Evolutionary conservation across 2,888 invertebrate species (phyloP), one percentile per base, ranked within the genome.

Genomic region (Horisme vitalbata): DNA sequence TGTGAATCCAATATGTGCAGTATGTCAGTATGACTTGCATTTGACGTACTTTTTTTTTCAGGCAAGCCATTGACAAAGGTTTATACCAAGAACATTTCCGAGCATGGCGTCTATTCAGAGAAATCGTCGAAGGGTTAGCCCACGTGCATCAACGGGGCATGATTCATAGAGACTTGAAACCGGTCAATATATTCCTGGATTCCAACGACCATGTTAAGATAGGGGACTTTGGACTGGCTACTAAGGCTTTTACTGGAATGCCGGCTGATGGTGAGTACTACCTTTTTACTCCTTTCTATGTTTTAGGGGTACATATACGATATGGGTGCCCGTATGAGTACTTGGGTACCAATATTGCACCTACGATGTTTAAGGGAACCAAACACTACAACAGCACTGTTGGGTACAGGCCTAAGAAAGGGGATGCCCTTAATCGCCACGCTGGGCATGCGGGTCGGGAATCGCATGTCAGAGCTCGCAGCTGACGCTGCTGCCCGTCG

Each of bases 161-260:
- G 91, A 96, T 96, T 41, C 96, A 97, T 73, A 87, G 96, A 35
- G 96, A 96, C 65, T 75, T 96, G 55, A 96, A 96, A 71, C 96
- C 96, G 0, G 97, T 84, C 21, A 99, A 99, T 73, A 97, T 99
- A 68, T 99, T 99, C 81, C 91, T 99, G 73, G 98, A 98, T 74
- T 95, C 94, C 1, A 95, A 96, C 60, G 98, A 98, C 82, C 97
- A 97, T 75, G 97, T 97, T 1, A 99, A 99, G 91, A 99, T 99
- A 57, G 99, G 99, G 7, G 99, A 99, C 82, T 99, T 99, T 79
- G 99, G 99, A 8, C 90, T 99, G 2, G 99, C 99, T 0, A 98
- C 97, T 0, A 96, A 95, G 44, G 84, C 83, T 0, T 83, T 85
- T 37, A 79, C 79, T 0, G 76, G 70, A 0, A 28, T 79, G 32